These are phyloP conservation scores for Xerus inauris DNA, from an alignment of 2,113 vertebrate genomes.

Conservation along the genomic window DNA sequence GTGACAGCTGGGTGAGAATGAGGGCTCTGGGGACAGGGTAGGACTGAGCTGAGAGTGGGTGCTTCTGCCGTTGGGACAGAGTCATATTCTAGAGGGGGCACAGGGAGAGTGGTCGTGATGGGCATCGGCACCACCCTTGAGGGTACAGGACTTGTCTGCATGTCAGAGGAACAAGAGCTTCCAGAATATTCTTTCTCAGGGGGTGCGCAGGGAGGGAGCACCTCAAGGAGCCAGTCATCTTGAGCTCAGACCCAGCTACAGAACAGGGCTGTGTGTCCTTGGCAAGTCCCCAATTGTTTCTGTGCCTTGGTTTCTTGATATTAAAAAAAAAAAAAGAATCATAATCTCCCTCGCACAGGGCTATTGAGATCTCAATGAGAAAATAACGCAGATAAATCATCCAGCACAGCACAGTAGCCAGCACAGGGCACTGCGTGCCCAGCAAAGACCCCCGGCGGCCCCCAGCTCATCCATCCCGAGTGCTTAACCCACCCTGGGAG, in stretches of 20 bases:
- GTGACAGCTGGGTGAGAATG: neutral
- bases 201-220: too few relatives aligned
- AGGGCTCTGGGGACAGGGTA: too few relatives aligned
- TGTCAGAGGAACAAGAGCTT: neutral
- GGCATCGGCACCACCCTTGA: neutral
- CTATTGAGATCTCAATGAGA: neutral
- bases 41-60: too few relatives aligned
- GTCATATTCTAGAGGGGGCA: neutral
- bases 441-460: rapidly evolving
- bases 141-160: neutral
- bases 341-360: neutral
- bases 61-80: neutral
- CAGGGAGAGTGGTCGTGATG: rapidly evolving
- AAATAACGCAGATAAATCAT: neutral
- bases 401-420: rapidly evolving
- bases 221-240: neutral
- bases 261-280: neutral
- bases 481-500: neutral
- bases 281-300: neutral
- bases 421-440: rapidly evolving
- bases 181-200: neutral
- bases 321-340: neutral
- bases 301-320: constrained; percentile 55
- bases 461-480: rapidly evolving
- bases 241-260: neutral